These are phyloP conservation scores for Formica exsecta DNA, from an alignment of 1,140 invertebrate genomes.

Conservation along the genomic window DNA sequence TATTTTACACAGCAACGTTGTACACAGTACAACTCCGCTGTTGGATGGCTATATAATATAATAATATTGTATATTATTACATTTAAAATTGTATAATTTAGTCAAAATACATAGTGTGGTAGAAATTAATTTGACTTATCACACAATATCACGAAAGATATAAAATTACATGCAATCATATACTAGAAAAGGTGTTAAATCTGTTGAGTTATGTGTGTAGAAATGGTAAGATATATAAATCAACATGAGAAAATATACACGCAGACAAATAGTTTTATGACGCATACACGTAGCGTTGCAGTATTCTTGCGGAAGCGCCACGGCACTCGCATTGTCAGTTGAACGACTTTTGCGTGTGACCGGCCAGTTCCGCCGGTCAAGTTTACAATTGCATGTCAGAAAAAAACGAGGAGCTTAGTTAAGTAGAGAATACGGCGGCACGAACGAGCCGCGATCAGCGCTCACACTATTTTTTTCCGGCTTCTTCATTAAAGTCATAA, in stretches of 20 bases:
- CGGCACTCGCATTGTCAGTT: conserved; percentile 56
- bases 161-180: conserved; percentile 9
- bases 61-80: conserved; percentile 2
- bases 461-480: conserved; percentile 10
- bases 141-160: conserved; percentile 27
- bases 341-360: conserved; percentile 69
- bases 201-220: conserved; percentile 13
- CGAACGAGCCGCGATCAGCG: conserved; percentile 60
- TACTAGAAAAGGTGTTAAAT: conserved; percentile 33
- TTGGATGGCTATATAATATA: background rate
- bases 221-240: conserved; percentile 55
- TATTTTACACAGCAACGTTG: too few relatives aligned
- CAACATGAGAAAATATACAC: conserved; percentile 42
- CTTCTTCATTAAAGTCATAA: conserved; percentile 51
- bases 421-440: conserved; percentile 61
- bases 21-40: too few relatives aligned
- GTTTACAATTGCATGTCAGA: conserved; percentile 74
- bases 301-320: conserved; percentile 29
- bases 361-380: conserved; percentile 70
- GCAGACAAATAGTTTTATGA: conserved; percentile 40
- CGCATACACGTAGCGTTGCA: conserved; percentile 41
- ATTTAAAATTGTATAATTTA: background rate
- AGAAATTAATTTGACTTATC: conserved; percentile 9
- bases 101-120: background rate
- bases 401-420: conserved; percentile 67